These are phyloP conservation scores for Micrasema minimum DNA, from an alignment of 1,140 invertebrate species.

Conservation along the genomic window DNA sequence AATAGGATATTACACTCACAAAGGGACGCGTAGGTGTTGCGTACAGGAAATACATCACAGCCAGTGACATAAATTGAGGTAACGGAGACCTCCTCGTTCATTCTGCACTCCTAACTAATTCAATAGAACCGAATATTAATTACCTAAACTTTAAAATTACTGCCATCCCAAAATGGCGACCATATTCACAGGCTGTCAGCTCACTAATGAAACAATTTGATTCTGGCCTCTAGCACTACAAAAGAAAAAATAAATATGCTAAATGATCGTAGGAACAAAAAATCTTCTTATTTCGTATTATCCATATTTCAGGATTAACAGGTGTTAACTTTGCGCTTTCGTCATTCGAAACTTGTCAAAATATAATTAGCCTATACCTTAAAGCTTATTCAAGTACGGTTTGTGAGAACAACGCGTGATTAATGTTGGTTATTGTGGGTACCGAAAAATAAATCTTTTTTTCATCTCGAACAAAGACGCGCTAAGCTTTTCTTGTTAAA, in stretches of 20 bases:
- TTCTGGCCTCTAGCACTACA: neutral
- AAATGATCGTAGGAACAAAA: slow-evolving; percentile 4
- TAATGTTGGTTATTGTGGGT: slow-evolving; percentile 6
- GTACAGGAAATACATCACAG: slow-evolving; percentile 49
- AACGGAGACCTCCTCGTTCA: slow-evolving; percentile 42
- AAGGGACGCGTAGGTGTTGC: slow-evolving; percentile 50
- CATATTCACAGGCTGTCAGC: slow-evolving; percentile 46
- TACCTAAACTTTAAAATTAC: slow-evolving; percentile 52
- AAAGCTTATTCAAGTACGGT: neutral
- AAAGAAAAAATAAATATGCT: slow-evolving; percentile 15
- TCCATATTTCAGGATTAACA: slow-evolving; percentile 21
- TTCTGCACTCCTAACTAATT: slow-evolving; percentile 53
- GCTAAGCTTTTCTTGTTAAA: slow-evolving; percentile 9
- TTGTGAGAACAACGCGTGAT: slow-evolving; percentile 15
- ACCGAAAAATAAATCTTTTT: slow-evolving; percentile 5
- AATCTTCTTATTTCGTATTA: neutral
- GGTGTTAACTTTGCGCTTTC: slow-evolving; percentile 27
- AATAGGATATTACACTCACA: slow-evolving; percentile 51
- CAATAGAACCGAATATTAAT: slow-evolving; percentile 54
- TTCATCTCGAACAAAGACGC: neutral
- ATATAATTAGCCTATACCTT: slow-evolving; percentile 22
- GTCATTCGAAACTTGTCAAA: slow-evolving; percentile 18
- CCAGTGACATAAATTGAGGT: slow-evolving; percentile 53
- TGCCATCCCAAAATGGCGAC: slow-evolving; percentile 46
- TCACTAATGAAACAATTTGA: slow-evolving; percentile 8